These are phyloP conservation scores for Anguilla anguilla DNA, from an alignment of 2,797 vertebrate genomes.

Conservation along the genomic window DNA sequence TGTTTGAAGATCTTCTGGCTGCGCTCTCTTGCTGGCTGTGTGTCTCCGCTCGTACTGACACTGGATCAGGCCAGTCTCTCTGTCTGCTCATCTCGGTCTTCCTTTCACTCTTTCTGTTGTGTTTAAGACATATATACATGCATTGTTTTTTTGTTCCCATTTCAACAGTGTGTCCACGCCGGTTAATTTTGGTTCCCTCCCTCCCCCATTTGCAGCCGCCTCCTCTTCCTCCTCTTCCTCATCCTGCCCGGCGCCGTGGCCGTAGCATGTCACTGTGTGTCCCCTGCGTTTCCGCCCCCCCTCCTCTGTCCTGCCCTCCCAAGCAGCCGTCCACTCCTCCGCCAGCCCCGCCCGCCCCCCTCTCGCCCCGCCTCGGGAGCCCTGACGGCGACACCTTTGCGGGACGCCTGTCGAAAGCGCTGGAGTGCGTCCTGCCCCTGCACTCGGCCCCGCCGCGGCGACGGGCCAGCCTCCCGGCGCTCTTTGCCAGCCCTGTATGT, in stretches of 20 bases:
- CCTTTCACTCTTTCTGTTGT: conserved; percentile 7
- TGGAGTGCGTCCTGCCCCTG: conserved; percentile 95
- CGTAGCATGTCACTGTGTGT: conserved; percentile 98
- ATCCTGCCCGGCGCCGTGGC: conserved; percentile 72
- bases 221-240: conserved; percentile 61
- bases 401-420: conserved; percentile 92
- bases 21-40: conserved; percentile 11
- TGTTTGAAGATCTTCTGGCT: background rate
- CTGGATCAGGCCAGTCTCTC: conserved; percentile 9
- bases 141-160: conserved; percentile 31
- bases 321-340: conserved; percentile 85
- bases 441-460: conserved; percentile 83
- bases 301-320: conserved; percentile 67
- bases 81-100: conserved; percentile 7
- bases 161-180: conserved; percentile 7
- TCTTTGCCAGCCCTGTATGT: conserved; percentile 98
- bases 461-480: conserved; percentile 94
- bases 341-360: conserved; percentile 71
- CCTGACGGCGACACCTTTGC: conserved; percentile 90
- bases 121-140: background rate
- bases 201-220: conserved; percentile 40
- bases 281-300: conserved; percentile 83
- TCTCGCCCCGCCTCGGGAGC: conserved; percentile 76
- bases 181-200: conserved; percentile 34
- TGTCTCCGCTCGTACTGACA: background rate